Percentiles rank a stretch among this genome's conserved stretches.
Evolutionary conservation across 2,797 vertebrate species (phyloP).

Genomic region (Paramormyrops hopkinsi): DNA sequence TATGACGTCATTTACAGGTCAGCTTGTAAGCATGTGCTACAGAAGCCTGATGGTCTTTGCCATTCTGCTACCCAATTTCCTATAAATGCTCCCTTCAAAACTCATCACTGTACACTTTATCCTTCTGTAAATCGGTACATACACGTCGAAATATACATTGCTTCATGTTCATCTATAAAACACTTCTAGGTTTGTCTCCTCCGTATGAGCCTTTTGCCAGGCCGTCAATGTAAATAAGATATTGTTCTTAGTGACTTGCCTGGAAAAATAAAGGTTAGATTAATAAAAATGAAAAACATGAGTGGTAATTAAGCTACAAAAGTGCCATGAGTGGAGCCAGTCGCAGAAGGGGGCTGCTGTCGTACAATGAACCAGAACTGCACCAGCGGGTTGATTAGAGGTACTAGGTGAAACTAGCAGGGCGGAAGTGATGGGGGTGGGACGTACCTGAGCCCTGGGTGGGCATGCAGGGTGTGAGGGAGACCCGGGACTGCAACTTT

Average conservation of each 20-base stretch:
- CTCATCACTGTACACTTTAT: background rate
- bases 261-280: background rate
- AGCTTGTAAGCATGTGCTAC: background rate
- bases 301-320: background rate
- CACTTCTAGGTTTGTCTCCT: background rate
- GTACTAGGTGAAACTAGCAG: background rate
- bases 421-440: background rate
- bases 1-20: background rate
- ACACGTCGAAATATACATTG: background rate
- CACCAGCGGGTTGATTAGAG: background rate
- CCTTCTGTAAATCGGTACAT: background rate
- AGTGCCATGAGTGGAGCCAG: background rate
- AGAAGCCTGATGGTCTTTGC: background rate
- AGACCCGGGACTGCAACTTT: conserved; percentile 19
- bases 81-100: background rate
- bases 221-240: background rate
- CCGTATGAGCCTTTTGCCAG: background rate
- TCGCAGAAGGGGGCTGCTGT: background rate
- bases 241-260: background rate
- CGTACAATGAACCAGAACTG: background rate
- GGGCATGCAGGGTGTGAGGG: conserved; percentile 30
- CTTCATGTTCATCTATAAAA: background rate
- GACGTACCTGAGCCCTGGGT: conserved; percentile 31
- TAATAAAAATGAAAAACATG: background rate
- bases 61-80: background rate